A percentile compares a stretch with the other conserved stretches of the same genome.
phyloP scores from a whole-genome alignment of 2,888 invertebrate species.

The Lasioglossum pauxillum region DNA sequence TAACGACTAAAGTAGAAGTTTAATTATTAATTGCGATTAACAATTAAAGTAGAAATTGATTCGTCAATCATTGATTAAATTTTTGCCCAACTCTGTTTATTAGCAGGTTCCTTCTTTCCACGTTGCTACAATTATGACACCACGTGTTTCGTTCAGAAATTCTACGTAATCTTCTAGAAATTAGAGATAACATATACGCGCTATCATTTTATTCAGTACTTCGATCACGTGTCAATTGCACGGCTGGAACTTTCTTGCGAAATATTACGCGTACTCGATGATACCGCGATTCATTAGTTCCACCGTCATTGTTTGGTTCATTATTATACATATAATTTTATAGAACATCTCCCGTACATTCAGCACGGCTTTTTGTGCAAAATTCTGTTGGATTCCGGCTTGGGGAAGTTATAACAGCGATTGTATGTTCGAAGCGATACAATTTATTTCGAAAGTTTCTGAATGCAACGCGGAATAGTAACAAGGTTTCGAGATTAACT shows the following conservation, averaged over 20 bases:
- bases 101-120: background rate
- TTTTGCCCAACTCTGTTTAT: too few relatives aligned
- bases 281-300: background rate
- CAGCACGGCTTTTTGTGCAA: background rate
- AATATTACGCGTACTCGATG: background rate
- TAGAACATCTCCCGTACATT: background rate
- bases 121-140: background rate
- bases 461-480: constrained; percentile 7
- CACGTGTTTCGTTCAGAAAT: background rate
- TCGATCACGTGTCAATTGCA: background rate
- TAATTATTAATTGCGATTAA: too few relatives aligned
- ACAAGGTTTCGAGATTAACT: constrained; percentile 15
- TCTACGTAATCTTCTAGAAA: background rate
- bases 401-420: background rate
- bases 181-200: background rate
- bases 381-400: background rate
- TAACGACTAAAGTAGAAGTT: too few relatives aligned
- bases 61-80: too few relatives aligned
- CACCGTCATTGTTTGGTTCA: background rate
- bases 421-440: background rate
- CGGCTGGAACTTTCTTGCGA: background rate
- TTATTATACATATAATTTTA: background rate
- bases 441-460: constrained; percentile 2
- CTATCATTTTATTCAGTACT: too few relatives aligned
- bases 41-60: too few relatives aligned